Evolutionary conservation across 2,113 vertebrate genomes (phyloP), one percentile per base, ranked within the genome.

Genomic region (Grantiella picta): DNA sequence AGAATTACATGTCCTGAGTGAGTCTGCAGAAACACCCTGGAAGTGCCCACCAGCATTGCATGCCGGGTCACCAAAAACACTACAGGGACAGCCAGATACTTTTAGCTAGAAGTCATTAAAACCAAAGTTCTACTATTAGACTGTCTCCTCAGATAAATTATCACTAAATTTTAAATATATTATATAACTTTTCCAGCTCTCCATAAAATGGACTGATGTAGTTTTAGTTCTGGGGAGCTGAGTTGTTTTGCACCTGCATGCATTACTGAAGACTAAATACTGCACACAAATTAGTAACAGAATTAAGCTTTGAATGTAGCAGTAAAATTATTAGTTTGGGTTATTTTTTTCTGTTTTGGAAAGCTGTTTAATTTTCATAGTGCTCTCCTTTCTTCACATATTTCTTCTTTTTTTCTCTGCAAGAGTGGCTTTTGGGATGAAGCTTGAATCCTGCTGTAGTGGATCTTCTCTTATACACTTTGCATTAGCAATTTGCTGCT

Each of bases 401-500:
- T 78, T 88, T 81, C 71, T 91, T 83, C 27, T 89, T 82, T 72
- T 71, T 91, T 85, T 44, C 57, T 93, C 89, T 86, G 77, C 87
- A 95, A 65, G 56, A 84, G 86, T 53, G 38, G 25, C 64, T 95
- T 95, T 93, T 80, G 65, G 65, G 77, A 79, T 88, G 88, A 90
- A 64, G 33, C 80, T 65, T 94, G 70, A 94, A 83, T 88, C 54
- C 50, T 94, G 78, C 83, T 65, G 8, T 88, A 96, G 95, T 77
- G 90, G 94, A 84, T 92, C 93, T 96, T 96, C 95, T 95, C 83
- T 92, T 91, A 61, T 29, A 96, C 92, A 93, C 91, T 85, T 96
- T 93, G 89, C 96, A 81, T 96, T 97, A 96, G 91, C 97, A 98
- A 98, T 98, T 98, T 98, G 91, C 82, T 97, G 97, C 97, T 98